Evolutionary conservation across 1,140 invertebrate genomes (phyloP), one percentile per base, ranked within the genome.

Genomic region (Argopecten irradians): DNA sequence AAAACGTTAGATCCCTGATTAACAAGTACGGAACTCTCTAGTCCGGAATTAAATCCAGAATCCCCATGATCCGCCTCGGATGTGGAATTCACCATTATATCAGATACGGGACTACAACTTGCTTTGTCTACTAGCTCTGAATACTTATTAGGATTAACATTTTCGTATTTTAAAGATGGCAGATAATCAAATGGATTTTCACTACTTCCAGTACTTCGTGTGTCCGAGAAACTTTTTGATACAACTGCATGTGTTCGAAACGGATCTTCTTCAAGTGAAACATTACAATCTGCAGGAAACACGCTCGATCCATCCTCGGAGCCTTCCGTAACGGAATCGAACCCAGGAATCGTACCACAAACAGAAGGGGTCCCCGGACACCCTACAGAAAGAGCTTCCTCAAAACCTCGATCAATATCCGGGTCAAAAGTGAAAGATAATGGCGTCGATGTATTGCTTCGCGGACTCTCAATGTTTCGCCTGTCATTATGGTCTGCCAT

Each of bases 371-470:
- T 36, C 9, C 83, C 83, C n/a, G 84, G 34, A 32, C 71, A 71
- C 34, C 87, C 84, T 71, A 87, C 89, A 84, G 86, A 87, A 32
- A 90, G 41, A 36, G 89, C 89, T 88, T 90, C 89, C 36, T 90
- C 89, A 14, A 90, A 90, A 36, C 89, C 89, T 41, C 87, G 84
- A 83, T 90, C 89, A 34, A 71, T 88, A 19, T 90, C 87, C n/a
- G 28, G 34, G 87, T 90, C 89, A 88, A 90, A 90, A 8, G 84
- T 39, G 1, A 87, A 90, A 34, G 82, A 34, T 32, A 87, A 88
- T 33, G 82, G 19, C 0, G 86, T 28, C 9, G 34, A 35, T 22
- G 33, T 55, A 32, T 33, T 35, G 35, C 39, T 55, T 0, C 32
- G 34, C 85, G 55, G 55, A 28, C 55, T 71, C 8, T 71, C 55